Conservation (phyloP, 2,888 invertebrate species). For the Mimas tiliae region DNA sequence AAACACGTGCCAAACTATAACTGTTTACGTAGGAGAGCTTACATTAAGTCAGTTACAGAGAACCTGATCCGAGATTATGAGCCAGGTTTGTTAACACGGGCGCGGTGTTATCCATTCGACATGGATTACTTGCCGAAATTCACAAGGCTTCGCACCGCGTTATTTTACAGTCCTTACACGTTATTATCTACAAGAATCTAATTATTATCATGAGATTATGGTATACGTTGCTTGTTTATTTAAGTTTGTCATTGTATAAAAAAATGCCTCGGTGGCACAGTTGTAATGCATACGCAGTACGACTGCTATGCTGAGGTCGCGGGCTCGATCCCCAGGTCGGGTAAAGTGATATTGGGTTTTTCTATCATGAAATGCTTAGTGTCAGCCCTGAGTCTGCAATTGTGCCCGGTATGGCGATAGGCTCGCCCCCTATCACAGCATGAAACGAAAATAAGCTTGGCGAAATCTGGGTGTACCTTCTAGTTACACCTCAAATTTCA, state of each 20-base stretch:
- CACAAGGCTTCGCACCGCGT: slow-evolving; percentile 7
- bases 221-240: not conserved
- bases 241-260: not conserved
- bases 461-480: no score
- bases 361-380: no score
- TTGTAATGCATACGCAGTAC: no score
- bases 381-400: no score
- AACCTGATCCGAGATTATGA: slow-evolving; percentile 24
- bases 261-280: not conserved
- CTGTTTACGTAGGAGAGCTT: slow-evolving; percentile 19
- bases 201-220: not conserved
- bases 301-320: no score
- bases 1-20: slow-evolving; percentile 1
- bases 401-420: no score
- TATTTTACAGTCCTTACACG: slow-evolving; percentile 9
- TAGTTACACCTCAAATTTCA: no score
- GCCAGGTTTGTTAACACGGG: slow-evolving; percentile 28
- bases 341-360: no score
- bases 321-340: no score
- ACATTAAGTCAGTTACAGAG: slow-evolving; percentile 20
- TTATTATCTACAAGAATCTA: not conserved
- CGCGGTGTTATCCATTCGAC: slow-evolving; percentile 25
- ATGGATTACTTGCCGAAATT: slow-evolving; percentile 15
- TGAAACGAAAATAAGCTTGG: no score
- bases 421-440: no score